Base-by-base conservation (phyloP, 2,797 vertebrate species). In the Morelia viridis region DNA sequence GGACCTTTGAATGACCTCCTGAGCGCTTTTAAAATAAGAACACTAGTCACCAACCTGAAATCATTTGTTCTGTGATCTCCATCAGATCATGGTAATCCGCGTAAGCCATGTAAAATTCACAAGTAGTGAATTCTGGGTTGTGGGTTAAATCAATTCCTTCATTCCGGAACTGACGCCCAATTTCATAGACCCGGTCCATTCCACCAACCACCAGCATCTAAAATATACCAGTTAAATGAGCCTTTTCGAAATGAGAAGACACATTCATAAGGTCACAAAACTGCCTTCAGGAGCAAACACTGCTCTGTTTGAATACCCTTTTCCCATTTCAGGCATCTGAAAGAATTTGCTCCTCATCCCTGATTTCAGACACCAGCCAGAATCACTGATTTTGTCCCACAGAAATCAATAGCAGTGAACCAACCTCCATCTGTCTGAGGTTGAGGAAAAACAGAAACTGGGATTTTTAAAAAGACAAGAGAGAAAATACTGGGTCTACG, bases 101-200 rank as follows among this genome's bases (percentile, higher is more conserved):
- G 41, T 99, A 99, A 2, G 99, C 99, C 99, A 99, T 99, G 92
- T 99, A 99, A 96, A 99, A 99, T 93, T 99, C 99, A 95, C 99
- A 99, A 88, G 99, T 99, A 92, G 99, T 99, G 96, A 99, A 99
- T 96, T 99, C 99, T 17, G 99, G 99, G 95, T 99, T 99, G 94
- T 99, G 99, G 71, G 99, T 99, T 85, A 99, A 97, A 97, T 99
- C 99, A 4, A 99, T 99, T 93, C 99, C 99, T 97, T 99, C 99
- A 8, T 99, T 99, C 95, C 99, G 98, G 97, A 99, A 99, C 97
- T 99, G 99, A 90, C 99, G 98, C 0, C 99, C 99, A 19, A 99
- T 96, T 97, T 99, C 99, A 95, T 99, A 99, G 3, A 99, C 99
- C 91, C 99, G 97, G 97, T 99, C 99, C 0, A 99, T 95, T 86